phyloP scores from a whole-genome alignment of 2,888 invertebrate species.

The Aleiodes alternator region DNA sequence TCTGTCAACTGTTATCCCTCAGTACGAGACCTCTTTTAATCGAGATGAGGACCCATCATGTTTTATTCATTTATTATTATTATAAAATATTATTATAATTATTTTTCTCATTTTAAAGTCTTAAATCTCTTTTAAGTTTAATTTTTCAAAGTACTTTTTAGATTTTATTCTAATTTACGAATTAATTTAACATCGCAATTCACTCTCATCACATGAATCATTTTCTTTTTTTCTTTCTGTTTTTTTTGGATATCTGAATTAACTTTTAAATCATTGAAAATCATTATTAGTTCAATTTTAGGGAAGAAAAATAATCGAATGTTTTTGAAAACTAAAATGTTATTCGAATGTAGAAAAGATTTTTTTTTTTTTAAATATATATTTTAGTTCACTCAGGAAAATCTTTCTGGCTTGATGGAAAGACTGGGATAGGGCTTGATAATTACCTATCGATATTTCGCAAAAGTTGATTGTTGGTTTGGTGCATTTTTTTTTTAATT shows the following conservation, averaged over 20 bases:
- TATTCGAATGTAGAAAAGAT: slow-evolving; percentile 6
- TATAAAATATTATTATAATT: slow-evolving; percentile 5
- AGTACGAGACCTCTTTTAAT: background rate
- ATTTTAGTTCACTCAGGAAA: slow-evolving; percentile 28
- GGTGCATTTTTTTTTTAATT: slow-evolving; percentile 11
- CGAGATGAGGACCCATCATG: slow-evolving; percentile 14
- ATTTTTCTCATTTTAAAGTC: slow-evolving; percentile 14
- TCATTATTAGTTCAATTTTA: background rate
- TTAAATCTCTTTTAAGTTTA: slow-evolving; percentile 4
- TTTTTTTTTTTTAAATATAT: slow-evolving; percentile 31
- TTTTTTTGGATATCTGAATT: slow-evolving; percentile 17
- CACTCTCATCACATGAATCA: background rate
- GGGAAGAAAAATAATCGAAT: slow-evolving; percentile 10
- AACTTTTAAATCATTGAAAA: background rate
- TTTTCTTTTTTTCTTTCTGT: background rate
- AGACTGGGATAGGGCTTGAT: slow-evolving; percentile 50
- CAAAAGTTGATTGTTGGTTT: slow-evolving; percentile 44
- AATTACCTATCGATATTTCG: slow-evolving; percentile 25
- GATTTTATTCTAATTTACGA: slow-evolving; percentile 18
- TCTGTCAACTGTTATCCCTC: background rate
- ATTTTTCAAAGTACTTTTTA: slow-evolving; percentile 13
- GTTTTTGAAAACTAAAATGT: slow-evolving; percentile 16
- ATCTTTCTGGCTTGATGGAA: slow-evolving; percentile 42
- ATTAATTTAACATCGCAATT: slow-evolving; percentile 21
- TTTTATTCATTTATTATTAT: slow-evolving; percentile 38